These are phyloP conservation scores for Herminia tarsipennalis DNA, from an alignment of 2,888 invertebrate genomes.

Conservation along the genomic window DNA sequence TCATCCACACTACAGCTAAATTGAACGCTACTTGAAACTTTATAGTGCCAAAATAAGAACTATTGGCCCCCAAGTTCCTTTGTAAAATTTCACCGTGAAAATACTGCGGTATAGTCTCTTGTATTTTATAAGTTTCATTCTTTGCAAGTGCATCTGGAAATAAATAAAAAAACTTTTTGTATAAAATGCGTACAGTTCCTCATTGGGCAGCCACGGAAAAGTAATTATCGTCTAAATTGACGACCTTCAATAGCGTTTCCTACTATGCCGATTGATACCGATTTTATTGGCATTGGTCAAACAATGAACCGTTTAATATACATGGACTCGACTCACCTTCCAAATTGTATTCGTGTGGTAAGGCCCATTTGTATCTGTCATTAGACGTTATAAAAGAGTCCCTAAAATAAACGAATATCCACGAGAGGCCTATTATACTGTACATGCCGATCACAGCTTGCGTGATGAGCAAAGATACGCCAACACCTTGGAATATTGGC, in stretches of 20 bases:
- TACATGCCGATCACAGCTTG: conserved; percentile 94
- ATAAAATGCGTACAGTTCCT: conserved; percentile 28
- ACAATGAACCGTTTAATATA: conserved; percentile 38
- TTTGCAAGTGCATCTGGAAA: conserved; percentile 57
- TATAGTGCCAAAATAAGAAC: conserved; percentile 85
- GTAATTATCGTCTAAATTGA: conserved; percentile 48
- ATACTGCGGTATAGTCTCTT: conserved; percentile 93
- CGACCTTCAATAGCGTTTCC: conserved; percentile 59
- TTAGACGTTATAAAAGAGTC: conserved; percentile 94
- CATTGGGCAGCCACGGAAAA: conserved; percentile 38
- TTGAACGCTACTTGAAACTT: conserved; percentile 96
- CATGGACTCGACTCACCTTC: conserved; percentile 77
- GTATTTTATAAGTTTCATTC: conserved; percentile 72
- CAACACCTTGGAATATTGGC: conserved; percentile 96
- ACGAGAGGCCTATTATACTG: conserved; percentile 95
- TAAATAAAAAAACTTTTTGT: conserved; percentile 28
- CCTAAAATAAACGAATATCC: conserved; percentile 95
- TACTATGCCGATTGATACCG: conserved; percentile 45
- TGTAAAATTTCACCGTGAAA: conserved; percentile 94
- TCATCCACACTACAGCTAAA: conserved; percentile 95
- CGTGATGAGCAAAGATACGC: conserved; percentile 91
- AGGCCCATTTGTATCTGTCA: conserved; percentile 93
- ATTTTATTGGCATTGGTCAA: conserved; percentile 48
- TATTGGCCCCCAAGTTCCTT: conserved; percentile 65
- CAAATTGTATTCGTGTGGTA: conserved; percentile 89